Conservation (phyloP, 92 coral and sea anemone species). For the Muricea muricata region DNA sequence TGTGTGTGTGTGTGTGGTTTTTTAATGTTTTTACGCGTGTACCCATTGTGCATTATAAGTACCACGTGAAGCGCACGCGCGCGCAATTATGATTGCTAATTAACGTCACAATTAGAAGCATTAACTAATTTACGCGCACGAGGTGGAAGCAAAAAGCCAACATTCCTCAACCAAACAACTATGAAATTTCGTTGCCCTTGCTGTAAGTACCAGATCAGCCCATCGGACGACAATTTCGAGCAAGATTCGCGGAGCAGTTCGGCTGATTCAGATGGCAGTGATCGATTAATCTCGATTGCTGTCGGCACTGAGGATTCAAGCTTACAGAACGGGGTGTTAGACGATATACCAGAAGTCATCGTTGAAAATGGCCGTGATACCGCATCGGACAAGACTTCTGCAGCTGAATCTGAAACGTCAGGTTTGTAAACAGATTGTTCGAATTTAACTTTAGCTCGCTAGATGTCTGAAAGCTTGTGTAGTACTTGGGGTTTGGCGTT, state of each 20-base stretch:
- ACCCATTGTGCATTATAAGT: too few species aligned
- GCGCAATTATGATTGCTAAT: neutral
- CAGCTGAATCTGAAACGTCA: neutral
- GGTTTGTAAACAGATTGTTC: too few species aligned
- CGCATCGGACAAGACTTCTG: neutral
- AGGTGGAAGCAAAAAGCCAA: neutral
- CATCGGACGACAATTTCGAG: neutral
- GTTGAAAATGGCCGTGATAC: neutral
- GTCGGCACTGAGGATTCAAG: neutral
- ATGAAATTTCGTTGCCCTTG: slow-evolving; percentile 28
- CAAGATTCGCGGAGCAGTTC: neutral
- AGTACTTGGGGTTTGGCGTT: too few species aligned
- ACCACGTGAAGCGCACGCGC: too few species aligned
- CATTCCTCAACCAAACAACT: neutral
- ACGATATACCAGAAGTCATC: neutral
- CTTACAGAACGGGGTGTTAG: neutral
- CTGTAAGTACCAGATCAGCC: neutral
- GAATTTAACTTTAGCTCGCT: too few species aligned
- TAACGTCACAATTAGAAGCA: slow-evolving; percentile 40
- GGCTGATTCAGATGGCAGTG: neutral
- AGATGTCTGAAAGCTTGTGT: too few species aligned
- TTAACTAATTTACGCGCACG: neutral
- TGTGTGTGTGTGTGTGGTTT: too few species aligned
- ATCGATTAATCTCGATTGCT: neutral
- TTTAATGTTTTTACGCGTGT: too few species aligned